phyloP scores from a whole-genome alignment of 2,797 vertebrate genomes.

The Hypotaenidia okinawae region DNA sequence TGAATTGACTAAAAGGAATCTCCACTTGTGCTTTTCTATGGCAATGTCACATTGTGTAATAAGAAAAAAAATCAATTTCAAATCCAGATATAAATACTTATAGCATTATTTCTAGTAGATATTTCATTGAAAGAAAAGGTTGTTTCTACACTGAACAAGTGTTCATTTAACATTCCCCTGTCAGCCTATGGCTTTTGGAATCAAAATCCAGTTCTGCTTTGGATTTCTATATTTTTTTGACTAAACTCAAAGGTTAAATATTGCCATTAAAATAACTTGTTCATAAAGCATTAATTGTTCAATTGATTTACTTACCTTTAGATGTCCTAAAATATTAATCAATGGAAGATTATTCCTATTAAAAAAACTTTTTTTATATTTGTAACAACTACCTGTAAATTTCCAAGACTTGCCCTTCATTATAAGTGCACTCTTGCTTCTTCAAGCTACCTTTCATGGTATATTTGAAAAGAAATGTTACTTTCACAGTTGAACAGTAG shows the following conservation, averaged over 20 bases:
- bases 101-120: background rate
- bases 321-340: background rate
- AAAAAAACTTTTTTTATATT: background rate
- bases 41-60: background rate
- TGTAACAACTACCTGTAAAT: background rate
- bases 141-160: background rate
- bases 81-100: background rate
- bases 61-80: background rate
- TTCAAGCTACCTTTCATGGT: background rate
- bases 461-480: background rate
- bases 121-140: background rate
- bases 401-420: background rate
- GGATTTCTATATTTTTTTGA: background rate
- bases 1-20: background rate
- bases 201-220: background rate
- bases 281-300: background rate
- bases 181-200: conserved; percentile 4
- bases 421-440: background rate
- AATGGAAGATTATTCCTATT: background rate
- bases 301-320: background rate
- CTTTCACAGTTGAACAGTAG: background rate
- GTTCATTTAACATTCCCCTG: background rate
- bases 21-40: background rate
- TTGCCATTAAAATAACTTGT: background rate
- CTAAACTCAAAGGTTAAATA: background rate